phyloP scores from a whole-genome alignment of 2,797 vertebrate genomes.

The Helostoma temminkii region DNA sequence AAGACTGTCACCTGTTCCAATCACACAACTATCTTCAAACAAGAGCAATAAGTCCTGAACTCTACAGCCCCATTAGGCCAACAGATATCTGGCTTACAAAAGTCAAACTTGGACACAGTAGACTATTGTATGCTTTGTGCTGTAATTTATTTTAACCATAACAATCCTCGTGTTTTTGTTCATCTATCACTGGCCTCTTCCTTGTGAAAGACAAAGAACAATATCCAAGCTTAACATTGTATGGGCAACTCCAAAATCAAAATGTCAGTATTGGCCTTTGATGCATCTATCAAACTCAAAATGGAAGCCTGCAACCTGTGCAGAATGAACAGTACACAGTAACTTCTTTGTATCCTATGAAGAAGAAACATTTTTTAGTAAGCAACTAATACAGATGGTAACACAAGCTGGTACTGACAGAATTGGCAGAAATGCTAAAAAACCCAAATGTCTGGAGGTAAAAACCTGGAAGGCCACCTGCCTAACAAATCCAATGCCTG shows the following conservation, averaged over 20 bases:
- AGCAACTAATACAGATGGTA: slow-evolving; percentile 39
- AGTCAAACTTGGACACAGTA: no score
- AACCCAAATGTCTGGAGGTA: slow-evolving; percentile 36
- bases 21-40: background rate
- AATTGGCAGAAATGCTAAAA: slow-evolving; percentile 30
- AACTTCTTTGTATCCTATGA: slow-evolving; percentile 5
- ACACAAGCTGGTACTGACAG: slow-evolving; percentile 24
- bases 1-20: background rate
- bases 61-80: background rate
- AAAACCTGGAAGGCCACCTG: slow-evolving; percentile 48
- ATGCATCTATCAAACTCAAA: background rate
- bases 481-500: slow-evolving; percentile 32
- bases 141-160: no score
- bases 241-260: background rate
- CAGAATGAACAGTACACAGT: background rate
- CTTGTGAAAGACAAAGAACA: no score
- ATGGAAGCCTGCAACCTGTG: background rate
- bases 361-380: background rate
- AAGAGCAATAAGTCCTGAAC: no score
- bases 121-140: no score
- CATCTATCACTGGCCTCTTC: no score
- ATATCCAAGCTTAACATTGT: background rate
- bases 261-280: background rate
- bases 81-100: no score
- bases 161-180: no score